Percentiles rank a stretch among this genome's conserved stretches.
Conservation (phyloP, 2,797 vertebrate genomes). For the Cynodonichthys magdalenae region DNA sequence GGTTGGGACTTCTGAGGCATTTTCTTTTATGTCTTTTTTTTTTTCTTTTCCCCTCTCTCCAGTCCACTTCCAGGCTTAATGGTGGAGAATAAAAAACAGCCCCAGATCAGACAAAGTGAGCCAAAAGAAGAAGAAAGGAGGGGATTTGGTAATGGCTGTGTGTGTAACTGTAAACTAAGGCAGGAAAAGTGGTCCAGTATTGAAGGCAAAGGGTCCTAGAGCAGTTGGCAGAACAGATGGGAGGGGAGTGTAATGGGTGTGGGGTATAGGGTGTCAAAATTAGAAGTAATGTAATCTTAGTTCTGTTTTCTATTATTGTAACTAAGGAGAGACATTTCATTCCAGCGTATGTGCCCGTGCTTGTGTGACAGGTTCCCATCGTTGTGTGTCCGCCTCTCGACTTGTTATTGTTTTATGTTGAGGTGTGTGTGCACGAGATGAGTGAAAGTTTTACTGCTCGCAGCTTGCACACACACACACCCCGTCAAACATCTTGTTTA, state of each 20-base stretch:
- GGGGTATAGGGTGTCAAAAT: conserved; percentile 45
- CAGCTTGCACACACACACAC: conserved; percentile 42
- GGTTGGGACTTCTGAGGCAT: conserved; percentile 57
- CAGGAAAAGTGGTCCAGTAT: conserved; percentile 53
- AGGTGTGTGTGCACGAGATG: conserved; percentile 51
- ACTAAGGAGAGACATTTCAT: conserved; percentile 70
- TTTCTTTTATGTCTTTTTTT: conserved; percentile 58
- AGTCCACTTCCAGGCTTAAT: conserved; percentile 57
- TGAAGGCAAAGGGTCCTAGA: conserved; percentile 55
- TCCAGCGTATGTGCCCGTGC: conserved; percentile 59
- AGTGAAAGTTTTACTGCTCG: conserved; percentile 16
- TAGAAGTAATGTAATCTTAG: conserved; percentile 66
- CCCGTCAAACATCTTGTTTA: conserved; percentile 69
- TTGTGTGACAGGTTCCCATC: conserved; percentile 63
- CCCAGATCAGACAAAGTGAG: conserved; percentile 43
- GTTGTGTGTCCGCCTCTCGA: conserved; percentile 29
- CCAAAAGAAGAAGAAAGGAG: neutral
- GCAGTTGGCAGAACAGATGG: conserved; percentile 59
- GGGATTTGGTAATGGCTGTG: conserved; percentile 40
- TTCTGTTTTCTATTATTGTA: conserved; percentile 77
- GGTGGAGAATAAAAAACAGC: conserved; percentile 57
- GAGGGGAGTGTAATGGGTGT: conserved; percentile 36
- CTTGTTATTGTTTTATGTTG: conserved; percentile 50
- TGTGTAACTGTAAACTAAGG: conserved; percentile 52
- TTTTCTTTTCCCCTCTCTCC: neutral